phyloP scores from a whole-genome alignment of 2,888 invertebrate genomes.

The Athalia circularis region DNA sequence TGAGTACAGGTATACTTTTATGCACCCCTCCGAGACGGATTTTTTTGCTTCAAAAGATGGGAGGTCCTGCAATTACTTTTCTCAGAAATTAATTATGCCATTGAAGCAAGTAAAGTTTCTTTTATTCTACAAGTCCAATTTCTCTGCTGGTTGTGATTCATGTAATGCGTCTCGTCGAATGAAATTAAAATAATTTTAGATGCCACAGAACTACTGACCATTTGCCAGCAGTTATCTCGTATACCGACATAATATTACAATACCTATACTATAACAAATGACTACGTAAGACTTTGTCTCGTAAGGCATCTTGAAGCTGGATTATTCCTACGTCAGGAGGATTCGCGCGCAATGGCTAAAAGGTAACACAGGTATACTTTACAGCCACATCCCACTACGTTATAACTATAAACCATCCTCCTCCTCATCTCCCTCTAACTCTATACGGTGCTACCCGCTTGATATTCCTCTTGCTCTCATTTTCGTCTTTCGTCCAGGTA shows the following conservation, averaged over 20 bases:
- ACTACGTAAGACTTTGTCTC: background rate
- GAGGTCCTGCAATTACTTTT: background rate
- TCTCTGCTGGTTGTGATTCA: too few species aligned
- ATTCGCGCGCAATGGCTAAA: slow-evolving; percentile 20
- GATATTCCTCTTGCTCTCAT: slow-evolving; percentile 27
- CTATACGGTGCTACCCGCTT: slow-evolving; percentile 10
- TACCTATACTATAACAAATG: background rate
- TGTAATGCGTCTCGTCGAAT: background rate
- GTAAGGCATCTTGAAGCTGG: background rate
- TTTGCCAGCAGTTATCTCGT: background rate
- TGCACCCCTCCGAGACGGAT: background rate
- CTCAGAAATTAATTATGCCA: background rate
- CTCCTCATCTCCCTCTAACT: background rate
- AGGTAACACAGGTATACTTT: background rate
- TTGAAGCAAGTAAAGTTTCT: background rate
- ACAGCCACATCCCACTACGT: background rate
- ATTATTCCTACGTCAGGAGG: background rate
- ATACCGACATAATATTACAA: background rate
- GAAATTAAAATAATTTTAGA: background rate
- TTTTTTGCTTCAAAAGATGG: background rate
- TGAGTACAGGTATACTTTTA: background rate
- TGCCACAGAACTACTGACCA: background rate
- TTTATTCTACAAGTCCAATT: too few species aligned
- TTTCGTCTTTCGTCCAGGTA: slow-evolving; percentile 35
- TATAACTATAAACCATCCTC: background rate